Evolutionary conservation across 2,888 invertebrate species (phyloP).

Genomic region (Torymus auratus): DNA sequence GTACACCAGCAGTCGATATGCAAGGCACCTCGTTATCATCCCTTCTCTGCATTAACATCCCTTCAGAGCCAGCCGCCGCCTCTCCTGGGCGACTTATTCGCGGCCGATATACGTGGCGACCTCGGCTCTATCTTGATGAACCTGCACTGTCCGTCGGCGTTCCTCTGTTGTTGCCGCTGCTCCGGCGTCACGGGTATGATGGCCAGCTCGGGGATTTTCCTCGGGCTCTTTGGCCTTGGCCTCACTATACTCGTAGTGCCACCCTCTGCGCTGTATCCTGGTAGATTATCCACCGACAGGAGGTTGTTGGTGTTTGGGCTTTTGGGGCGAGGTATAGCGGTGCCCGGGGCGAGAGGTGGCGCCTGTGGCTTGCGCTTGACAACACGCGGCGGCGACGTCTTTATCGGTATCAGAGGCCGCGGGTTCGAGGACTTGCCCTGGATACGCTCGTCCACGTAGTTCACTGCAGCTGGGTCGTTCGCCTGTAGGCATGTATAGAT

Average conservation of each 20-base stretch:
- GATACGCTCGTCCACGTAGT: constrained; percentile 66
- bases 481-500: not conserved
- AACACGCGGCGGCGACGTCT: constrained; percentile 77
- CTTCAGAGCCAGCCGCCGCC: constrained; percentile 66
- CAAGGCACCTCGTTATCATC: constrained; percentile 4
- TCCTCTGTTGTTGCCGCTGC: constrained; percentile 16
- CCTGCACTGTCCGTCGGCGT: constrained; percentile 49
- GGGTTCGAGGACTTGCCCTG: constrained; percentile 47
- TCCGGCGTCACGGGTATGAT: constrained; percentile 60
- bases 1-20: constrained; percentile 12
- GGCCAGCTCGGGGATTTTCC: constrained; percentile 61
- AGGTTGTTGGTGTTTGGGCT: constrained; percentile 34
- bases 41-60: not conserved
- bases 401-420: constrained; percentile 58
- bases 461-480: constrained; percentile 60
- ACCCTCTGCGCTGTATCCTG: not conserved
- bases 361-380: constrained; percentile 76
- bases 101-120: constrained; percentile 62
- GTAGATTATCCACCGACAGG: constrained; percentile 37
- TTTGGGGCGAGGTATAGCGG: not conserved
- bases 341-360: constrained; percentile 15
- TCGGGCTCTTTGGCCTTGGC: constrained; percentile 62
- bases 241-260: constrained; percentile 32
- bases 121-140: constrained; percentile 65
- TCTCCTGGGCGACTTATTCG: constrained; percentile 61